Base-by-base conservation (phyloP, 2,888 invertebrate species). In the Acleris literana region DNA sequence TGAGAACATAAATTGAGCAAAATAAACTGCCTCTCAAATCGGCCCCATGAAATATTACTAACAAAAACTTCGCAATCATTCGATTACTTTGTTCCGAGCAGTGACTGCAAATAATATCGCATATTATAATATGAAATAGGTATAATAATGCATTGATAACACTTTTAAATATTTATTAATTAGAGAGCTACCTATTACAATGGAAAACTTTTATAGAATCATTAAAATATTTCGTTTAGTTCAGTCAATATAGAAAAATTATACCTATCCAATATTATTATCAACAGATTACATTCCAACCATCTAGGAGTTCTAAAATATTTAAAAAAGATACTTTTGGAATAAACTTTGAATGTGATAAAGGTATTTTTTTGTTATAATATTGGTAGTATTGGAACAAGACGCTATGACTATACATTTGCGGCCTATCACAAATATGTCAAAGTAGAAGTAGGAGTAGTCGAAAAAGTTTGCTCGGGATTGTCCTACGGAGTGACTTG, bases 111-210 rank as follows among this genome's bases (percentile, higher is more conserved):
- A 59, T 54, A 60, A 29, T 60, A 55, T 18, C 17, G 54, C 59
- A 48, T 53, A 16, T 33, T 43, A 48, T 53, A 58, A 29, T 52
- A 64, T 60, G 64, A 51, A 65, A 65, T 64, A 65, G 64, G 64
- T 60, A 65, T 65, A 65, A 65, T 60, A 29, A 65, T 60, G 55
- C 54, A 60, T 54, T 48, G 59, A 64, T 64, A 64, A 64, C 58
- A 64, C 16, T 59, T 59, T 64, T 55, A 64, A 60, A 64, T 60
- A 60, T 64, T 49, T 49, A 49, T 65, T 65, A 49, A 74, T 79
- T 86, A 89, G 89, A 90, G 88, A 89, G 89, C 90, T 85, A 85
- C 81, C 77, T 82, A 84, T 57, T 29, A 80, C 72, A 83, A 77
- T 76, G 74, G 74, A 71, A 72, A 74, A 72, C 69, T 73, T 73